Conservation (phyloP, 2,797 vertebrate species). For the Falco naumanni region DNA sequence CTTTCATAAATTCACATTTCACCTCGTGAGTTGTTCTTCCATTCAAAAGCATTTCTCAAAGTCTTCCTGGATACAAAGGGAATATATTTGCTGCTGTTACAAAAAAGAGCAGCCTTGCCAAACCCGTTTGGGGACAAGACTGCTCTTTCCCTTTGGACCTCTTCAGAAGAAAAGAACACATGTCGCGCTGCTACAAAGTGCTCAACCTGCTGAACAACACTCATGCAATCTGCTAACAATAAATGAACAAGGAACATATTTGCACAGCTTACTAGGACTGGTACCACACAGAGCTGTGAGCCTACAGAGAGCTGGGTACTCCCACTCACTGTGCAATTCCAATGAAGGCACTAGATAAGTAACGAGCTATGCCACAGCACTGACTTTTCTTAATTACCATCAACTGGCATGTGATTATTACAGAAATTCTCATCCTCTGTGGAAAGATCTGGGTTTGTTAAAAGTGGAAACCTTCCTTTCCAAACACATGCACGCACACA, state of each 20-base stretch:
- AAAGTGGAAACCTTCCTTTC: background rate
- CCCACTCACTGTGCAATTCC: background rate
- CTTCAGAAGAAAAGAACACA: background rate
- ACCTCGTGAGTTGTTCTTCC: background rate
- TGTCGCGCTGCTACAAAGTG: fast-evolving
- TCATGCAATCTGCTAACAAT: constrained; percentile 14
- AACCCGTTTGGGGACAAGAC: background rate
- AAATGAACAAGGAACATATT: constrained; percentile 35
- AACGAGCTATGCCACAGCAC: background rate
- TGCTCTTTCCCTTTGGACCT: background rate
- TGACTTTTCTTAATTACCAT: background rate
- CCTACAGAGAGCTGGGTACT: background rate
- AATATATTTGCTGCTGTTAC: background rate
- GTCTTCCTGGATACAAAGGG: background rate
- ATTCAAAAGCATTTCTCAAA: background rate
- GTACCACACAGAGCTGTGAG: background rate
- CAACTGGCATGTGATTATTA: background rate
- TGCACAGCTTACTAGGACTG: background rate
- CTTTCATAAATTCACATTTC: background rate
- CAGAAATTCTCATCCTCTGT: background rate
- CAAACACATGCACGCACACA: fast-evolving
- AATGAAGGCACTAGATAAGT: constrained; percentile 7
- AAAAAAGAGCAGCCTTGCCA: constrained; percentile 4
- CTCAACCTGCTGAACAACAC: background rate
- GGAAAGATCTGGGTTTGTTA: background rate